Conservation (phyloP, 1,140 invertebrate species). For the Tetraneura akinire region DNA sequence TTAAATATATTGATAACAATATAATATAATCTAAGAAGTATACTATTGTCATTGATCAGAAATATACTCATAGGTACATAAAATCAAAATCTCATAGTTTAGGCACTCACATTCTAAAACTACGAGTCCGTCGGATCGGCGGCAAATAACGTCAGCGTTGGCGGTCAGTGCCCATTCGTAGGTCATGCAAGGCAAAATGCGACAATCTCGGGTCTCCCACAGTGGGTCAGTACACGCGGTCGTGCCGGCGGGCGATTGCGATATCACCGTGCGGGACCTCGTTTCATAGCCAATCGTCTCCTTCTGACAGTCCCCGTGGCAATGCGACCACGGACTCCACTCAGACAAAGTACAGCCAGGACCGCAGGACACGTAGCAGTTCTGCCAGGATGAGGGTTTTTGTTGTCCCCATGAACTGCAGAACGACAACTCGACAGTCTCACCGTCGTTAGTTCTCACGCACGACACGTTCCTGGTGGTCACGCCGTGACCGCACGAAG, state of each 20-base stretch:
- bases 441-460: constrained; percentile 57
- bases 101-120: constrained; percentile 57
- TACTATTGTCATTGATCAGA: too few relatives aligned
- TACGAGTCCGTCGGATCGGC: constrained; percentile 60
- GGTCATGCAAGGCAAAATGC: constrained; percentile 59
- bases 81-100: too few relatives aligned
- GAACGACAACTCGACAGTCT: constrained; percentile 56
- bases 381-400: constrained; percentile 57
- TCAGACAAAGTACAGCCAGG: constrained; percentile 64
- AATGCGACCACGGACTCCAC: constrained; percentile 64
- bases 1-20: too few relatives aligned
- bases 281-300: constrained; percentile 60
- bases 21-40: too few relatives aligned
- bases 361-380: constrained; percentile 63
- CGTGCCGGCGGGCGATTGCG: constrained; percentile 57
- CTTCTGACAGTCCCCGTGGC: constrained; percentile 58
- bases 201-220: constrained; percentile 61
- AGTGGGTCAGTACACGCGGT: constrained; percentile 60
- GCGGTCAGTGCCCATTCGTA: constrained; percentile 60
- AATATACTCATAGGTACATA: too few relatives aligned
- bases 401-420: constrained; percentile 55
- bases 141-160: constrained; percentile 59
- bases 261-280: constrained; percentile 60
- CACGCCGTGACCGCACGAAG: constrained; percentile 60
- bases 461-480: constrained; percentile 60